phyloP scores from a whole-genome alignment of 2,113 vertebrate genomes.

The Tetrao urogallus region DNA sequence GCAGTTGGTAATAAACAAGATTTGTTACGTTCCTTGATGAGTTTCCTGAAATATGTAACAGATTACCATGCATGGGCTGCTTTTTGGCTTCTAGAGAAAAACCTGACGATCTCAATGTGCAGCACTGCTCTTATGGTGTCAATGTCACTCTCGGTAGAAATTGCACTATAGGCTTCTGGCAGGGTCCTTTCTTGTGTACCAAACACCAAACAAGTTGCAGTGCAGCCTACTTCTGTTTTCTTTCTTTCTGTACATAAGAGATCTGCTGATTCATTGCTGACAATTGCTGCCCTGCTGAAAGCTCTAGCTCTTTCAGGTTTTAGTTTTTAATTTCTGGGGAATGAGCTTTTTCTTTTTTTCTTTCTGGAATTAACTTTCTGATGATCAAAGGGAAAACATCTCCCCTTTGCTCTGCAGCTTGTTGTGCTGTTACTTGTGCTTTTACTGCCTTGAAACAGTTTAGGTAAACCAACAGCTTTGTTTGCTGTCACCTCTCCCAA shows the following conservation, averaged over 20 bases:
- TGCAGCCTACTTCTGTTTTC: neutral
- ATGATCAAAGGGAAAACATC: neutral
- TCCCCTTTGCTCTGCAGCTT: neutral
- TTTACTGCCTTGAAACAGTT: neutral
- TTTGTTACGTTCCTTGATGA: neutral
- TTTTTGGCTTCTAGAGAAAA: neutral
- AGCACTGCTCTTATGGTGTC: neutral
- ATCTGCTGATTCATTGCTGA: slow-evolving; percentile 48
- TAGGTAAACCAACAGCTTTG: neutral
- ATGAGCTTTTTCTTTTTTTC: neutral
- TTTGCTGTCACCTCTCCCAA: neutral
- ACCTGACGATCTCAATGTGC: neutral
- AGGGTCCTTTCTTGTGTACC: neutral
- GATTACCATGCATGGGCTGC: rapidly evolving
- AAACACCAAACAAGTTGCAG: neutral
- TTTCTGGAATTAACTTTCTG: neutral
- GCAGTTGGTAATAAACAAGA: neutral
- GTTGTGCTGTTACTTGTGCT: neutral
- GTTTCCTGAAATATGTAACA: neutral
- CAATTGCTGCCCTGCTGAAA: neutral
- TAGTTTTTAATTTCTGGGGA: neutral
- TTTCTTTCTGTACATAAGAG: neutral
- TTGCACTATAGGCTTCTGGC: neutral
- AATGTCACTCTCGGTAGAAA: neutral
- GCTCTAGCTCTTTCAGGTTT: neutral